Evolutionary conservation across 1,140 invertebrate species (phyloP), one percentile per base, ranked within the genome.

Genomic region (Leptinotarsa defecta): DNA sequence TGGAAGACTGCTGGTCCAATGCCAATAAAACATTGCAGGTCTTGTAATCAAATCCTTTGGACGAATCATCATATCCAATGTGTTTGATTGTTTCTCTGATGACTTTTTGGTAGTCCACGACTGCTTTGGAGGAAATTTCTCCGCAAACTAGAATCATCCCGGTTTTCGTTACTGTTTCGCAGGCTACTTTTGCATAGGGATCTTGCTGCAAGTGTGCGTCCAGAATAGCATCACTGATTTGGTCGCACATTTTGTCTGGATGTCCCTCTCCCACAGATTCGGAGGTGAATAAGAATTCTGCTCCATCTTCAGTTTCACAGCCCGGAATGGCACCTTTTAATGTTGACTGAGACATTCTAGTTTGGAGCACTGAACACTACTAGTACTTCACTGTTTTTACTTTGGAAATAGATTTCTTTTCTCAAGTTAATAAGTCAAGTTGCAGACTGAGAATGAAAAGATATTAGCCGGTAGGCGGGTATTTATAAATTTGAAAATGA

Each of bases 171-270:
- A 95, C 94, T 22, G 94, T 95, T 91, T 95, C 94, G 88, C 97
- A 99, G 69, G 97, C 97, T 75, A 99, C 97, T 92, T 99, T 99
- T 52, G 98, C 97, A 87, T 98, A 90, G 20, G 97, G 96, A 89
- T 99, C 98, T 89, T 98, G 95, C 84, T 89, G 90, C 70, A 99
- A 88, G 89, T 99, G 96, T 82, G 98, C 98, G 88, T 99, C 98
- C 78, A 99, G 89, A 83, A 99, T 94, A 78, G 98, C 98, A 90
- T 99, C 98, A 88, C 96, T 98, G 82, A 99, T 97, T 88, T 99
- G 98, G 88, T 99, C 98, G 85, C 98, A 99, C 92, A 99, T 98
- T 93, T 99, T 99, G 86, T 99, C 98, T 98, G 98, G 97, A 89
- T 99, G 98, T 82, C 98, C 98, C 89, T 99, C 98, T 82, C 97